Evolutionary conservation across 1,140 invertebrate species (phyloP).

Genomic region (Homarus americanus): DNA sequence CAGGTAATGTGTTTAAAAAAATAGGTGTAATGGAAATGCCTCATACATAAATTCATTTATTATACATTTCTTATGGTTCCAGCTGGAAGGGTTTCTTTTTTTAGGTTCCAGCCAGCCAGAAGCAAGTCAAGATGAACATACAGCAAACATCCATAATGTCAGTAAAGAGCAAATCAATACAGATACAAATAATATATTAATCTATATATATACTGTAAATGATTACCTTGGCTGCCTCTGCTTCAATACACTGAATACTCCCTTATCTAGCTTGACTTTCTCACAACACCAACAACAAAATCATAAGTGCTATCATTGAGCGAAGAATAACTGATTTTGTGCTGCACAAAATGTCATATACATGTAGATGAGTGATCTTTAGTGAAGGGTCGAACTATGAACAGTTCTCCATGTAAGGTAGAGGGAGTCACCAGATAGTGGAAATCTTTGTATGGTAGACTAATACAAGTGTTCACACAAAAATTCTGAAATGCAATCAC

Average conservation of each 20-base stretch:
- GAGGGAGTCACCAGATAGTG: constrained; percentile 1
- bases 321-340: constrained; percentile 26
- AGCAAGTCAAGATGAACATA: constrained; percentile 50
- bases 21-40: neutral
- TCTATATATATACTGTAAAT: constrained; percentile 23
- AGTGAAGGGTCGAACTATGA: constrained; percentile 6
- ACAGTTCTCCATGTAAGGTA: neutral
- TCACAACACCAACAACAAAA: constrained; percentile 35
- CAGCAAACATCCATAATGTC: constrained; percentile 59
- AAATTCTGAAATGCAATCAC: neutral
- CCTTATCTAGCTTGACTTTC: neutral
- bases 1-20: neutral
- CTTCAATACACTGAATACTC: neutral
- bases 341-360: constrained; percentile 13
- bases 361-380: constrained; percentile 15
- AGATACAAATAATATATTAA: constrained; percentile 42
- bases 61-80: constrained; percentile 52
- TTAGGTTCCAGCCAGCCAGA: constrained; percentile 40
- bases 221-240: constrained; percentile 17
- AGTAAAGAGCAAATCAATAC: constrained; percentile 46
- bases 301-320: constrained; percentile 26
- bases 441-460: neutral
- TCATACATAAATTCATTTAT: constrained; percentile 61
- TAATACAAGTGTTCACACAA: neutral
- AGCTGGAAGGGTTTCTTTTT: constrained; percentile 37